These are phyloP conservation scores for Dyspetes luteomarginatus DNA, from an alignment of 2,888 invertebrate species.

Conservation along the genomic window DNA sequence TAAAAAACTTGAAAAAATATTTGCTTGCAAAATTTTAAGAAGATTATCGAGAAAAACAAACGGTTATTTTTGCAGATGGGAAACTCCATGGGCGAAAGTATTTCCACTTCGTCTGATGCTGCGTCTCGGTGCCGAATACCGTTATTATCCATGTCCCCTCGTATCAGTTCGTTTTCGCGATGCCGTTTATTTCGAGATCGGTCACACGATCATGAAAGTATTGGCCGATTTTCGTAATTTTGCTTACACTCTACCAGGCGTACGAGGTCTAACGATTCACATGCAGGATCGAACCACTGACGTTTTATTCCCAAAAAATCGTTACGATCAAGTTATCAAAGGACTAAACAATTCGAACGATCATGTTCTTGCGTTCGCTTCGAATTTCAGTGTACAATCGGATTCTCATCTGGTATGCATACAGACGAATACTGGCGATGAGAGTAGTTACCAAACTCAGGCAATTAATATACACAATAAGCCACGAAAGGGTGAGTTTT, in stretches of 20 bases:
- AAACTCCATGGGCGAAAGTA: slow-evolving; percentile 93
- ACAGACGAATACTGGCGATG: slow-evolving; percentile 88
- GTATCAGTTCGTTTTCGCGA: slow-evolving; percentile 91
- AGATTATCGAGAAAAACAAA: not conserved
- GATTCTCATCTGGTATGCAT: slow-evolving; percentile 95
- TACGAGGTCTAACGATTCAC: slow-evolving; percentile 91
- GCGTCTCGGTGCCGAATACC: slow-evolving; percentile 92
- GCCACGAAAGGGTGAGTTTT: slow-evolving; percentile 87
- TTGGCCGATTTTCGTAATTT: slow-evolving; percentile 94
- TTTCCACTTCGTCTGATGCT: slow-evolving; percentile 90
- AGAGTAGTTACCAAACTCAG: slow-evolving; percentile 92
- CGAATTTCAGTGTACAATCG: slow-evolving; percentile 90
- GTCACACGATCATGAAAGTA: slow-evolving; percentile 94
- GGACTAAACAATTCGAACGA: slow-evolving; percentile 92
- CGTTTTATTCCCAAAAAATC: slow-evolving; percentile 90
- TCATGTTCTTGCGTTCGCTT: slow-evolving; percentile 93
- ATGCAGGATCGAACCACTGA: slow-evolving; percentile 92
- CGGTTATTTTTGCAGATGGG: slow-evolving; percentile 85
- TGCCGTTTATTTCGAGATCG: slow-evolving; percentile 93
- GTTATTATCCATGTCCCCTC: slow-evolving; percentile 93
- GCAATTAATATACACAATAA: slow-evolving; percentile 94
- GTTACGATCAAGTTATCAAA: slow-evolving; percentile 89
- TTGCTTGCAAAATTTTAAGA: no score
- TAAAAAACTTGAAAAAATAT: no score
- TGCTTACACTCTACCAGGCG: slow-evolving; percentile 90